phyloP scores from a whole-genome alignment of 1,140 invertebrate genomes.

The Drosophila subpulchrella region DNA sequence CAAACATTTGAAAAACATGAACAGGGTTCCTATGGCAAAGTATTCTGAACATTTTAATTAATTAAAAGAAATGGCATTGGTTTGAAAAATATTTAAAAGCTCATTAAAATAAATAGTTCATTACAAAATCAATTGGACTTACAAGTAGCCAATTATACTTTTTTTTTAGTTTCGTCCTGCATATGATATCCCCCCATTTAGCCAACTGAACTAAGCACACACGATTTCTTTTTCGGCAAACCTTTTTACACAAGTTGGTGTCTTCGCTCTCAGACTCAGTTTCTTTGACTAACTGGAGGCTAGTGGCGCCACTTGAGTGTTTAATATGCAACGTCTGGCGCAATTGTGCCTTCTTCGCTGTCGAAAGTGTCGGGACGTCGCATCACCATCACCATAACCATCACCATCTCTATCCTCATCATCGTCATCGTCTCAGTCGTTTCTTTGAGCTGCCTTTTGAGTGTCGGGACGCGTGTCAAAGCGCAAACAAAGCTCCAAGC shows the following conservation, averaged over 20 bases:
- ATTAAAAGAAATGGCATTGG: too few relatives aligned
- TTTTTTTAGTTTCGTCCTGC: too few relatives aligned
- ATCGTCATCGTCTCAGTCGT: slow-evolving; percentile 10
- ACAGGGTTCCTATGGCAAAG: too few relatives aligned
- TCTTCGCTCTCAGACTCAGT: slow-evolving; percentile 11
- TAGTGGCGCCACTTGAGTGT: slow-evolving; percentile 53
- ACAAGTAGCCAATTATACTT: too few relatives aligned
- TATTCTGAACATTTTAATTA: too few relatives aligned
- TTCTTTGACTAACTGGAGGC: slow-evolving; percentile 39
- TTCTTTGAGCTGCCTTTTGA: slow-evolving; percentile 68
- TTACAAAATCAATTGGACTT: too few relatives aligned
- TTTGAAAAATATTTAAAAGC: too few relatives aligned
- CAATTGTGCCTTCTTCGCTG: slow-evolving; percentile 42
- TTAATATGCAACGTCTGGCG: slow-evolving; percentile 65
- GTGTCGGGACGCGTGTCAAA: slow-evolving; percentile 71
- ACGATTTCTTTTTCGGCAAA: slow-evolving; percentile 2
- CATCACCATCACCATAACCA: slow-evolving; percentile 21
- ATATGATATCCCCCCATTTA: neutral
- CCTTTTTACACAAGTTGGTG: neutral
- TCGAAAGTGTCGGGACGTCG: slow-evolving; percentile 32
- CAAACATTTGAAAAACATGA: too few relatives aligned
- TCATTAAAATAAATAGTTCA: too few relatives aligned
- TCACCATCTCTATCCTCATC: slow-evolving; percentile 11
- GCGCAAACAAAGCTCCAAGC: slow-evolving; percentile 53
- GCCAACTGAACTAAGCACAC: slow-evolving; percentile 23